Conservation (phyloP, 1,140 invertebrate genomes). For the Danaus melanippus region DNA sequence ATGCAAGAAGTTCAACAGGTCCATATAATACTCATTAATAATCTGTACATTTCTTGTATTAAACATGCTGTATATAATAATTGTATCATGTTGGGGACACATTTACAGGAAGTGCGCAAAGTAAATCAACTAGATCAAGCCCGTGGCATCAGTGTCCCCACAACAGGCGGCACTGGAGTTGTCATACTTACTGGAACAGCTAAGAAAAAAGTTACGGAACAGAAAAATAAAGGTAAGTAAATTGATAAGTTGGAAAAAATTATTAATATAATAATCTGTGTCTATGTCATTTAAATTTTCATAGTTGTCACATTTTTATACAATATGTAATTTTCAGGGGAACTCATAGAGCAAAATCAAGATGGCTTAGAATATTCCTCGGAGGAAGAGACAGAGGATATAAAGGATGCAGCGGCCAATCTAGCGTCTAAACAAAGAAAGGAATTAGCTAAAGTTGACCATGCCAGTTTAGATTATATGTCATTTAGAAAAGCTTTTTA, state of each 20-base stretch:
- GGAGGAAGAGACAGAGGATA: slow-evolving; percentile 95
- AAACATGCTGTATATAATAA: not conserved
- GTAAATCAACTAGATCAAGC: slow-evolving; percentile 83
- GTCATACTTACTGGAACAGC: slow-evolving; percentile 92
- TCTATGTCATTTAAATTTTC: too few species aligned
- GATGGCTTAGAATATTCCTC: slow-evolving; percentile 98
- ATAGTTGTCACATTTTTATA: not conserved
- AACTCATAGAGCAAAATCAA: slow-evolving; percentile 97
- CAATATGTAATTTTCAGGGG: slow-evolving; percentile 73
- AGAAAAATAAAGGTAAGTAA: slow-evolving; percentile 78
- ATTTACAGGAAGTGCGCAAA: slow-evolving; percentile 87
- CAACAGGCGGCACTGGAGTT: slow-evolving; percentile 71
- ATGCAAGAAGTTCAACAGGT: slow-evolving; percentile 85
- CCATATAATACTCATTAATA: not conserved
- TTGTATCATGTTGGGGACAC: too few species aligned
- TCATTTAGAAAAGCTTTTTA: slow-evolving; percentile 97
- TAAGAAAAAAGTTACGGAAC: slow-evolving; percentile 83
- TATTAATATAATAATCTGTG: too few species aligned
- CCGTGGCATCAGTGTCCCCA: slow-evolving; percentile 65
- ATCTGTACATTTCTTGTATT: not conserved
- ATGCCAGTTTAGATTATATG: slow-evolving; percentile 86
- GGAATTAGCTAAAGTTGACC: slow-evolving; percentile 92
- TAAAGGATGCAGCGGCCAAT: slow-evolving; percentile 91
- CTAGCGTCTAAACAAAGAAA: slow-evolving; percentile 91
- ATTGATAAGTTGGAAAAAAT: too few species aligned